A percentile compares a stretch with the other conserved stretches of the same genome.
Evolutionary conservation across 2,113 vertebrate genomes (phyloP).

Genomic region (Monopterus albus): DNA sequence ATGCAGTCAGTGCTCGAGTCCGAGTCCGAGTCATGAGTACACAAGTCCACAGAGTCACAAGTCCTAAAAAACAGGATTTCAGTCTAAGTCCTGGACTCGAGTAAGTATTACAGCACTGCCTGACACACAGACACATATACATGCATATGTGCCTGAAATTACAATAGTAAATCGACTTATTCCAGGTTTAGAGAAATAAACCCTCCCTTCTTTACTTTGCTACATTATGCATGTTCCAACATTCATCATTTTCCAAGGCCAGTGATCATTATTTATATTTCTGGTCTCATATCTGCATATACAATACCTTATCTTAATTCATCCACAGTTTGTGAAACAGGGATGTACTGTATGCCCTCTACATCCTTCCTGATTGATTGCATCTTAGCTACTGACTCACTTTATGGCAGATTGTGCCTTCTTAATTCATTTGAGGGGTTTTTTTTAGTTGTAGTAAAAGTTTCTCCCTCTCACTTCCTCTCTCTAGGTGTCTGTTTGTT

Average conservation of each 20-base stretch:
- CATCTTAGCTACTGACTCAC: conserved; percentile 51
- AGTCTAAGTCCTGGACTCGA: too few relatives aligned
- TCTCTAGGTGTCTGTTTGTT: conserved; percentile 17
- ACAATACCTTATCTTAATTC: conserved; percentile 10
- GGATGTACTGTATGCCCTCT: conserved; percentile 50
- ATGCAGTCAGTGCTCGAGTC: too few relatives aligned
- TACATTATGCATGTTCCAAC: conserved; percentile 1
- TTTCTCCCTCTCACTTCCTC: neutral
- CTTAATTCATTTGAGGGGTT: conserved; percentile 42
- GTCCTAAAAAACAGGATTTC: too few relatives aligned
- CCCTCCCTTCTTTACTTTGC: conserved; percentile 11
- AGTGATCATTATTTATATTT: conserved; percentile 57
- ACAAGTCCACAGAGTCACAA: too few relatives aligned
- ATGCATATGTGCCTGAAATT: neutral
- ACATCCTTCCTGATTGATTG: conserved; percentile 55
- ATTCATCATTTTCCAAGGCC: conserved; percentile 43
- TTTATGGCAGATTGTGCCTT: conserved; percentile 42
- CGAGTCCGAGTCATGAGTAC: too few relatives aligned
- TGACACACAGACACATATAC: neutral
- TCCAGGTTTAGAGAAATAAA: neutral
- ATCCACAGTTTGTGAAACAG: conserved; percentile 25
- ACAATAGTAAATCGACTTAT: conserved; percentile 13
- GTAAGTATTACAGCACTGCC: too few relatives aligned
- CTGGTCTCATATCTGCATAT: conserved; percentile 39
- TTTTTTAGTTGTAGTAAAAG: too few relatives aligned